These are phyloP conservation scores for Alauda arvensis DNA, from an alignment of 2,797 vertebrate species.

Conservation along the genomic window DNA sequence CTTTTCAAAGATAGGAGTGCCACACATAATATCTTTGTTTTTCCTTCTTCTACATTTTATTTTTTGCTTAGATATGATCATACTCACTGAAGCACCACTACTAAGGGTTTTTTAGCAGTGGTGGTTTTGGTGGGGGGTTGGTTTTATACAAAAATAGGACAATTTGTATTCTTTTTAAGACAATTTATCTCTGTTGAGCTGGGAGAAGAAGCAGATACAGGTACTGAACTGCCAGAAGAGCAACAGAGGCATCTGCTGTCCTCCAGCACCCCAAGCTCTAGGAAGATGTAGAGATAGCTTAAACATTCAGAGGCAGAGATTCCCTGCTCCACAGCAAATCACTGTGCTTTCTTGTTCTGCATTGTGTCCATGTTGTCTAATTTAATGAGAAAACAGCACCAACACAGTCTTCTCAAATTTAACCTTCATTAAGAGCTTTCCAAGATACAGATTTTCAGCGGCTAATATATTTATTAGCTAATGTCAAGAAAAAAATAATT, in stretches of 20 bases:
- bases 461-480: slow-evolving; percentile 26
- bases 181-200: background rate
- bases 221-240: background rate
- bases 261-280: background rate
- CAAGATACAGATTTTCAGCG: background rate
- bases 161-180: background rate
- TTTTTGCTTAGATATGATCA: background rate
- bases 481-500: background rate
- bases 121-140: background rate
- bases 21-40: background rate
- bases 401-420: background rate
- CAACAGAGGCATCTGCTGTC: background rate
- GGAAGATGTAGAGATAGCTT: background rate
- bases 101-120: background rate
- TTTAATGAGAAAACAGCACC: background rate
- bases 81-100: background rate
- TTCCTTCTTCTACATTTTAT: background rate
- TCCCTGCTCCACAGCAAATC: background rate
- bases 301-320: background rate
- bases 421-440: background rate
- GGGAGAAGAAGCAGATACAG: background rate
- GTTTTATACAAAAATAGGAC: background rate
- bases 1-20: background rate
- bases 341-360: background rate
- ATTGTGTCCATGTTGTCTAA: background rate